Conservation (phyloP, 1,140 invertebrate genomes). For the Zaprionus vittiger region DNA sequence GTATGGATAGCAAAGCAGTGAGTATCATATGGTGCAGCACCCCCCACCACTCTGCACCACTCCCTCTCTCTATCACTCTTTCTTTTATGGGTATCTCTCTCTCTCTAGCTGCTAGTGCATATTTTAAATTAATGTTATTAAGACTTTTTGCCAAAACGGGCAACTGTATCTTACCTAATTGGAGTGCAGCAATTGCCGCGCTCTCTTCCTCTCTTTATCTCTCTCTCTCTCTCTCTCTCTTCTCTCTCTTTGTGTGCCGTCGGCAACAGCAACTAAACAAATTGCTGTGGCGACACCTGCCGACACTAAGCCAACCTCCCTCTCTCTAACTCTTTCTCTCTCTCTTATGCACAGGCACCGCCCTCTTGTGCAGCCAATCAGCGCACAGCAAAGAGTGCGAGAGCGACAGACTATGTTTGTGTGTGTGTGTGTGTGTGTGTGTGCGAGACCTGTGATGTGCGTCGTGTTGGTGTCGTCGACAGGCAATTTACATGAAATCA, state of each 20-base stretch:
- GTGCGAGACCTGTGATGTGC: slow-evolving; percentile 12
- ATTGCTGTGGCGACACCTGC: slow-evolving; percentile 72
- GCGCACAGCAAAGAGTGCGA: slow-evolving; percentile 14
- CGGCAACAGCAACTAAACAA: slow-evolving; percentile 39
- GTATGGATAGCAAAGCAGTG: neutral
- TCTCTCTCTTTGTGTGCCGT: neutral
- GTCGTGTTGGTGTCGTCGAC: slow-evolving; percentile 69
- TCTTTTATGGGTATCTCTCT: slow-evolving; percentile 30
- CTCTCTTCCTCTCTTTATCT: neutral
- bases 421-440: slow-evolving; percentile 9
- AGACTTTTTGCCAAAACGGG: slow-evolving; percentile 23
- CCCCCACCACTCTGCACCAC: neutral
- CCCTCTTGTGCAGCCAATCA: slow-evolving; percentile 55
- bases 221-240: neutral
- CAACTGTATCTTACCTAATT: slow-evolving; percentile 21
- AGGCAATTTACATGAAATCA: slow-evolving; percentile 82
- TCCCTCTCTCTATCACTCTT: neutral
- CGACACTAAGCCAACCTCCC: neutral
- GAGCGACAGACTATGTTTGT: slow-evolving; percentile 22
- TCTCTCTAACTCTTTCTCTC: slow-evolving; percentile 15
- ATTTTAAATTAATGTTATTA: slow-evolving; percentile 56
- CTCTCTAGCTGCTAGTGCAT: slow-evolving; percentile 35
- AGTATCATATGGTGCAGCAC: neutral
- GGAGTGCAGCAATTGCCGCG: neutral
- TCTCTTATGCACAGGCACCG: slow-evolving; percentile 32